Evolutionary conservation across 2,888 invertebrate genomes (phyloP).

Genomic region (Agrypnus murinus): DNA sequence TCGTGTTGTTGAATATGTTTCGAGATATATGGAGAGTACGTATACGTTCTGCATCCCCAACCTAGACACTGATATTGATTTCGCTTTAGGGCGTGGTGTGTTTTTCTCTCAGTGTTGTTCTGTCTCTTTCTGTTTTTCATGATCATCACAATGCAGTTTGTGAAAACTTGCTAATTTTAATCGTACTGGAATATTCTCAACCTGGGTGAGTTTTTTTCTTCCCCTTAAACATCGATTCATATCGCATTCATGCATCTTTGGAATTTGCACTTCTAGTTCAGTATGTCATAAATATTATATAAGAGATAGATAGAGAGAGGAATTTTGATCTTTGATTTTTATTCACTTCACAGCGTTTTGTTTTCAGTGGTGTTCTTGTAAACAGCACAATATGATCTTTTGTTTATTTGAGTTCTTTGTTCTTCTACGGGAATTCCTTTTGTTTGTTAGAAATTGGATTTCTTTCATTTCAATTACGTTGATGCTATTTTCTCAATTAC

Average conservation of each 20-base stretch:
- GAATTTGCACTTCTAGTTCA: constrained; percentile 21
- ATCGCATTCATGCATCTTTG: constrained; percentile 27
- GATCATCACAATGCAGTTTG: constrained; percentile 25
- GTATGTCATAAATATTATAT: constrained; percentile 17
- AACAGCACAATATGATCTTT: neutral
- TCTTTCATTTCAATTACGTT: too few species aligned
- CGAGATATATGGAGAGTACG: constrained; percentile 53
- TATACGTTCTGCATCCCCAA: constrained; percentile 55
- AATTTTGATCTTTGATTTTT: neutral
- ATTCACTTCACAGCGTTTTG: neutral
- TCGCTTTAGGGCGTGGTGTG: constrained; percentile 56
- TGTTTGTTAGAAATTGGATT: too few species aligned
- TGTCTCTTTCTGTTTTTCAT: constrained; percentile 42
- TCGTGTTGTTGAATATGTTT: constrained; percentile 26
- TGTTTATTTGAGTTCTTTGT: neutral
- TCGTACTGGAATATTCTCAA: neutral
- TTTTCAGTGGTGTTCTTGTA: neutral
- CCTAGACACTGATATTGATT: constrained; percentile 62
- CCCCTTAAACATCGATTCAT: constrained; percentile 9
- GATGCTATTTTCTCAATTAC: too few species aligned
- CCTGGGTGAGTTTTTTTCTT: neutral
- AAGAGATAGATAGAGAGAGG: constrained; percentile 7
- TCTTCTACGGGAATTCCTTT: neutral
- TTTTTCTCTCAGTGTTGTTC: constrained; percentile 30
- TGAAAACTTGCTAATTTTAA: constrained; percentile 6